Percentiles rank a stretch among this genome's conserved stretches.
Conservation (phyloP, 2,113 vertebrate genomes). For the Mohoua ochrocephala region DNA sequence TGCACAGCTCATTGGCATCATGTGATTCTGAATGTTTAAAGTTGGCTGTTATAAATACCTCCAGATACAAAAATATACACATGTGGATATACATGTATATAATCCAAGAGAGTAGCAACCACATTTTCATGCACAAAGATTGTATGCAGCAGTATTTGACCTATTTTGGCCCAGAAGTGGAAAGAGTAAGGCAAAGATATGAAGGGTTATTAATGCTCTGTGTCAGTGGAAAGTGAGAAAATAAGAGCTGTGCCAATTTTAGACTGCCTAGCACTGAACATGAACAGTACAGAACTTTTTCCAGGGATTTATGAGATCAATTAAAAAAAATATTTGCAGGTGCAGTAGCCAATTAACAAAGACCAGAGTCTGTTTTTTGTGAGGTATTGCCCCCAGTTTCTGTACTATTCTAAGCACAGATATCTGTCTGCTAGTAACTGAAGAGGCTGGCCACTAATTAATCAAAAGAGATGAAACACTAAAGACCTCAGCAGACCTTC, state of each 20-base stretch:
- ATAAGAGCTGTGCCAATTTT: neutral
- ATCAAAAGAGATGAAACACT: neutral
- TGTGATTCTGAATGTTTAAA: neutral
- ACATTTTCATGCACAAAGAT: too few relatives aligned
- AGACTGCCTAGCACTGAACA: neutral
- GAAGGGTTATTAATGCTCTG: neutral
- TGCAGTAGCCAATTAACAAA: neutral
- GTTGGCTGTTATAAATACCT: rapidly evolving
- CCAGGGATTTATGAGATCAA: neutral
- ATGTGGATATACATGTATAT: too few relatives aligned
- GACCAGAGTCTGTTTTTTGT: neutral
- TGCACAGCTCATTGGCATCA: neutral
- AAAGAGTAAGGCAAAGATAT: neutral
- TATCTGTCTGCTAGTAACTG: neutral
- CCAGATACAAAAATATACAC: neutral
- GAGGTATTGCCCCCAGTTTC: neutral
- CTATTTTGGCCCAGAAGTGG: neutral
- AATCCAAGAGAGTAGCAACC: neutral
- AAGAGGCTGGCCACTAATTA: neutral
- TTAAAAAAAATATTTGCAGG: neutral
- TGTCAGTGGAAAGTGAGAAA: neutral
- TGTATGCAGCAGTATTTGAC: neutral
- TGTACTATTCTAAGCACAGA: neutral
- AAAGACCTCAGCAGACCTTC: neutral
- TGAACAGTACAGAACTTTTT: neutral